Evolutionary conservation across 2,797 vertebrate genomes (phyloP).

Genomic region (Onychomys arenicola): DNA sequence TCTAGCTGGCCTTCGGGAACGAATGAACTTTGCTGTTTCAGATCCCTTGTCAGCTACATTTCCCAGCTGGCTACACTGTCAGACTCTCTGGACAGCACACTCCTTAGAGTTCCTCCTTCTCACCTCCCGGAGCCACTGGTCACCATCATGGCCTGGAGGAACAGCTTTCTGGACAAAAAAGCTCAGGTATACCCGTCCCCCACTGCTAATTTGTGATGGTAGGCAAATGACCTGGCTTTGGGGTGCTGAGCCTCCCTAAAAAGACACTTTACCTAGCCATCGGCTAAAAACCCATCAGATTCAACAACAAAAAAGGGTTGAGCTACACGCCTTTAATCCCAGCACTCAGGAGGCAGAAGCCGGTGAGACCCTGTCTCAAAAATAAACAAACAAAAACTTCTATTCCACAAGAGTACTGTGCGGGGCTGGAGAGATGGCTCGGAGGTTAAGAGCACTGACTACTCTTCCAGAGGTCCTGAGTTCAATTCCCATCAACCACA

Average conservation of each 20-base stretch:
- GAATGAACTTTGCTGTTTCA: background rate
- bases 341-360: background rate
- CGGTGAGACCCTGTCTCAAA: background rate
- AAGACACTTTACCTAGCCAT: background rate
- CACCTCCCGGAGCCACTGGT: background rate
- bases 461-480: too few species aligned
- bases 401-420: background rate
- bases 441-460: too few species aligned
- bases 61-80: too few species aligned
- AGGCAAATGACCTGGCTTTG: background rate
- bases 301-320: background rate
- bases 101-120: background rate
- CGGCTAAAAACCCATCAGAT: background rate
- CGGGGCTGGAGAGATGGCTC: too few species aligned
- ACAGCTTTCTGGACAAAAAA: background rate
- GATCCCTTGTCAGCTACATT: background rate
- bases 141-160: too few species aligned
- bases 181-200: background rate
- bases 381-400: background rate
- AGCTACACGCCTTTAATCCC: background rate
- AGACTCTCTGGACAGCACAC: background rate
- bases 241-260: background rate
- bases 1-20: background rate
- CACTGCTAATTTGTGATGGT: background rate
- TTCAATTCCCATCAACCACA: too few species aligned